Conservation (phyloP, 2,888 invertebrate species). For the Formica aserva region DNA sequence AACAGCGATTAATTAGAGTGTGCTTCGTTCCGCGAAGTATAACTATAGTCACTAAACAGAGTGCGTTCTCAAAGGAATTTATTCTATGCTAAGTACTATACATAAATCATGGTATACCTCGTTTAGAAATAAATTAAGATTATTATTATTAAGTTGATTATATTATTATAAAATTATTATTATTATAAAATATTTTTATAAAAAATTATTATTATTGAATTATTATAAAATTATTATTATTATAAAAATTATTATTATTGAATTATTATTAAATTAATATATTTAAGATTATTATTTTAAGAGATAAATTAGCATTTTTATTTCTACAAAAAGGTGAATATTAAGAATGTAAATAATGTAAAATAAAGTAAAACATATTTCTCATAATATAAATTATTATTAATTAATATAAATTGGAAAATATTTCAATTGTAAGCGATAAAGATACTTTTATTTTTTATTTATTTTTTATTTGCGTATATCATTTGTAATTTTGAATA, state of each 20-base stretch:
- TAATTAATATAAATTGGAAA: background rate
- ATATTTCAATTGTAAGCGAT: background rate
- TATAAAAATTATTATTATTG: too few relatives aligned
- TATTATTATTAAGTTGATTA: background rate
- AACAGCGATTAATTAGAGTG: constrained; percentile 81
- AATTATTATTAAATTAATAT: too few relatives aligned
- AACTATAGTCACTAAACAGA: constrained; percentile 56
- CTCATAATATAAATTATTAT: background rate
- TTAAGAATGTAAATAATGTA: background rate
- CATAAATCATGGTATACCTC: background rate
- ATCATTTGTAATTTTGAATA: background rate
- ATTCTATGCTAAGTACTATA: constrained; percentile 1
- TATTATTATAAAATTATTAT: too few relatives aligned
- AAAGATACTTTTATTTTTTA: background rate
- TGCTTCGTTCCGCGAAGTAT: constrained; percentile 72
- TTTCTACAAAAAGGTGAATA: background rate
- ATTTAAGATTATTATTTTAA: too few relatives aligned
- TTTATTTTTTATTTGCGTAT: too few relatives aligned
- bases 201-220: too few relatives aligned
- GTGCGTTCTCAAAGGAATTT: background rate
- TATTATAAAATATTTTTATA: too few relatives aligned
- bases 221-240: too few relatives aligned
- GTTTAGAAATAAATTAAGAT: too few relatives aligned
- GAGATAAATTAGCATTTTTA: background rate
- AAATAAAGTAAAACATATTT: background rate